phyloP scores from a whole-genome alignment of 35 echinoderm and acorn worm genomes.

The Hemicentrotus pulcherrimus region DNA sequence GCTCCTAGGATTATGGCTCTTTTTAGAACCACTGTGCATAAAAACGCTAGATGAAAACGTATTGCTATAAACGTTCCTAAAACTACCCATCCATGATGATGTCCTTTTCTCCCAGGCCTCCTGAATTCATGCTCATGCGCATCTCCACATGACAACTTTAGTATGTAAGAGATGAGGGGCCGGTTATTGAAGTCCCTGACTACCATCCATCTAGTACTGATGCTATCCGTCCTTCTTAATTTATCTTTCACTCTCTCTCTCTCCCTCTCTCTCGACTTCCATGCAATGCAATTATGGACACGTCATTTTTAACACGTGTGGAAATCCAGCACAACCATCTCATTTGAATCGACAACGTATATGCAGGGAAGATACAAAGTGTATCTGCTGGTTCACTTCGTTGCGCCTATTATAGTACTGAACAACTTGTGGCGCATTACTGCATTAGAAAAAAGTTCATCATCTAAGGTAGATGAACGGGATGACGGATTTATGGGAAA shows the following conservation, averaged over 20 bases:
- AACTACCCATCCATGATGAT: neutral
- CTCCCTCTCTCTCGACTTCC: neutral
- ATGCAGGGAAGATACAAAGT: neutral
- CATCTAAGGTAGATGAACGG: neutral
- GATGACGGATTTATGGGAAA: neutral
- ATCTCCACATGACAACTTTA: neutral
- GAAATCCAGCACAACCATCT: neutral
- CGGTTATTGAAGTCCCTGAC: neutral
- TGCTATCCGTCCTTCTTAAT: too few relatives aligned
- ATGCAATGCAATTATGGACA: neutral
- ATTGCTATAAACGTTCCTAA: too few relatives aligned
- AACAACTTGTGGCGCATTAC: neutral
- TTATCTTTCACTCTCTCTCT: neutral
- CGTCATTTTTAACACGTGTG: slow-evolving; percentile 9
- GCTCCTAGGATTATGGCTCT: too few relatives aligned
- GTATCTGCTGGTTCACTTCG: neutral
- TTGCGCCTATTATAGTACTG: neutral
- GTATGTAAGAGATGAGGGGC: neutral
- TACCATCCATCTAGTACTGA: neutral
- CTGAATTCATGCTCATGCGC: neutral
- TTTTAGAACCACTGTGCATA: too few relatives aligned
- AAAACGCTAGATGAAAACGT: too few relatives aligned
- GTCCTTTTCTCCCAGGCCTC: neutral
- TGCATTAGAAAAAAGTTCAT: neutral
- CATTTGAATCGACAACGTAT: neutral